Percentiles rank a stretch among this genome's conserved stretches.
Evolutionary conservation across 2,888 invertebrate genomes (phyloP).

Genomic region (Physocephala rufipes): DNA sequence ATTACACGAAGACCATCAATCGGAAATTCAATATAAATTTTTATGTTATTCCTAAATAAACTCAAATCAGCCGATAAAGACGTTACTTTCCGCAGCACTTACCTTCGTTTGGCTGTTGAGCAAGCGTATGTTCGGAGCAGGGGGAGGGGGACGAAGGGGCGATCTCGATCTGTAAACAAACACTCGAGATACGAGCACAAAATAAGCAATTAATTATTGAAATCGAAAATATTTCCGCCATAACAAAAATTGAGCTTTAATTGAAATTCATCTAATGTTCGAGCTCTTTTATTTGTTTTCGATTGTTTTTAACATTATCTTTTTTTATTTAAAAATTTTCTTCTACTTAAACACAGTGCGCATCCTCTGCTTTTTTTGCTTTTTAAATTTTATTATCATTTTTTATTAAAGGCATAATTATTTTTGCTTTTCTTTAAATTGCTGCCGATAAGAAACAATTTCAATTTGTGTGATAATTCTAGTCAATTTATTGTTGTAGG

Average conservation of each 20-base stretch:
- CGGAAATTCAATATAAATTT: neutral
- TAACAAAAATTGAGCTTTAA: slow-evolving; percentile 32
- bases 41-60: neutral
- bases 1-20: neutral
- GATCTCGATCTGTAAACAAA: slow-evolving; percentile 30
- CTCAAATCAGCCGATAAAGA: neutral
- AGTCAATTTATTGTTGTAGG: slow-evolving; percentile 43
- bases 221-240: slow-evolving; percentile 27
- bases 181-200: slow-evolving; percentile 45
- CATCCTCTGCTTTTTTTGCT: neutral
- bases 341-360: neutral
- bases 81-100: neutral
- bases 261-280: slow-evolving; percentile 33
- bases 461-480: slow-evolving; percentile 49
- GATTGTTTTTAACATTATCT: slow-evolving; percentile 3
- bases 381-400: slow-evolving; percentile 7
- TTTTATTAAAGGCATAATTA: neutral
- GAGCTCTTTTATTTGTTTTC: slow-evolving; percentile 15
- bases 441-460: slow-evolving; percentile 41
- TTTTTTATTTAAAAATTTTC: neutral
- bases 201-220: slow-evolving; percentile 46
- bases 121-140: no score
- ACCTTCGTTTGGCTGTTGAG: neutral
- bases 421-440: slow-evolving; percentile 18
- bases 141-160: neutral